Evolutionary conservation across 2,888 invertebrate species (phyloP).

Genomic region (Villa cingulata): DNA sequence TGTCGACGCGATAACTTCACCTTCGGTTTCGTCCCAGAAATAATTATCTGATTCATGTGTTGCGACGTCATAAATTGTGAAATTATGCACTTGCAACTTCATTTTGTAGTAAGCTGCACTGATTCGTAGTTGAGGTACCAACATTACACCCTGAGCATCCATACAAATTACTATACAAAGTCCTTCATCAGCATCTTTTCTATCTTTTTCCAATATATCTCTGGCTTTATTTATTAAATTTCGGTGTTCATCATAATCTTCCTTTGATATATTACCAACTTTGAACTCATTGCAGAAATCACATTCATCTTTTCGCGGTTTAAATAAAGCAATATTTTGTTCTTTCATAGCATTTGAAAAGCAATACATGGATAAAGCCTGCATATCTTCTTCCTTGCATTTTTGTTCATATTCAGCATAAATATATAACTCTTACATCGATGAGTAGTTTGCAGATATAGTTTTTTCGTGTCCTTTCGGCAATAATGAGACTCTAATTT

Average conservation of each 20-base stretch:
- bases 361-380: background rate
- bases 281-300: background rate
- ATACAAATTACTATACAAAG: slow-evolving; percentile 1
- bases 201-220: background rate
- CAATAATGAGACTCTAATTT: too few relatives aligned
- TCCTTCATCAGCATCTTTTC: background rate
- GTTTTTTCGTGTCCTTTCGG: background rate
- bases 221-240: background rate
- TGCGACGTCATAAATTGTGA: slow-evolving; percentile 8
- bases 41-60: slow-evolving; percentile 9
- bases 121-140: slow-evolving; percentile 5
- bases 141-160: slow-evolving; percentile 2
- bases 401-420: background rate
- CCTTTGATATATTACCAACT: slow-evolving; percentile 1
- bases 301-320: slow-evolving; percentile 4
- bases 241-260: background rate
- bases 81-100: slow-evolving; percentile 10
- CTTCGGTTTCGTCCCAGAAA: slow-evolving; percentile 6
- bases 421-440: background rate
- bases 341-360: background rate
- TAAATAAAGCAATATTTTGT: background rate
- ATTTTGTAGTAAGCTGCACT: slow-evolving; percentile 9
- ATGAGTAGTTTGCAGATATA: background rate
- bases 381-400: background rate
- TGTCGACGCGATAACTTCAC: slow-evolving; percentile 1